Evolutionary conservation across 2,888 invertebrate genomes (phyloP).

Genomic region (Ommatoiulus sabulosus): DNA sequence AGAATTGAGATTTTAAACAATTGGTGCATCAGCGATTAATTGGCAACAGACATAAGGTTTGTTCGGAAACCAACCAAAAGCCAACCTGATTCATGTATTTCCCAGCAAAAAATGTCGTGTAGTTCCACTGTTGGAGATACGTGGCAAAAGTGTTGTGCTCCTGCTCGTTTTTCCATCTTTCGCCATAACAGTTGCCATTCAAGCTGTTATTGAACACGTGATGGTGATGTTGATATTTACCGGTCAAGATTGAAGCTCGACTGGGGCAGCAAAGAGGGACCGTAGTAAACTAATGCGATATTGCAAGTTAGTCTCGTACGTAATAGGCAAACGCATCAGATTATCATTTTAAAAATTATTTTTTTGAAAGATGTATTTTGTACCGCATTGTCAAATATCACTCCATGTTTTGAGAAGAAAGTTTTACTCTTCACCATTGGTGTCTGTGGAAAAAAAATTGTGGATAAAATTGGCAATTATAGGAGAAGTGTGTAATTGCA

Average conservation of each 20-base stretch:
- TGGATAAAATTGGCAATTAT: too few relatives aligned
- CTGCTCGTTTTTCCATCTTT: slow-evolving; percentile 75
- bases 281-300: slow-evolving; percentile 78
- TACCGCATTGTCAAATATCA: slow-evolving; percentile 58
- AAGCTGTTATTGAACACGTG: slow-evolving; percentile 81
- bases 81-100: slow-evolving; percentile 90
- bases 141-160: slow-evolving; percentile 79
- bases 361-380: slow-evolving; percentile 1
- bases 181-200: slow-evolving; percentile 81
- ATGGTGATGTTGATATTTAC: slow-evolving; percentile 87
- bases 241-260: slow-evolving; percentile 86
- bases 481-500: too few relatives aligned
- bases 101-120: slow-evolving; percentile 90
- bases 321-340: slow-evolving; percentile 35
- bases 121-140: slow-evolving; percentile 75
- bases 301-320: slow-evolving; percentile 38
- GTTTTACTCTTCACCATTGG: slow-evolving; percentile 57
- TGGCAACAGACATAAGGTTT: too few relatives aligned
- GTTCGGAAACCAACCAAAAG: background rate
- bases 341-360: too few relatives aligned
- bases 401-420: slow-evolving; percentile 56
- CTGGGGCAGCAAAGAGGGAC: slow-evolving; percentile 92
- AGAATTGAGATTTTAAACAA: slow-evolving; percentile 50
- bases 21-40: background rate
- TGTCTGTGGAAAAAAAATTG: slow-evolving; percentile 68